Evolutionary conservation across 2,113 vertebrate species (phyloP).

Genomic region (Dolichotis patagonum): DNA sequence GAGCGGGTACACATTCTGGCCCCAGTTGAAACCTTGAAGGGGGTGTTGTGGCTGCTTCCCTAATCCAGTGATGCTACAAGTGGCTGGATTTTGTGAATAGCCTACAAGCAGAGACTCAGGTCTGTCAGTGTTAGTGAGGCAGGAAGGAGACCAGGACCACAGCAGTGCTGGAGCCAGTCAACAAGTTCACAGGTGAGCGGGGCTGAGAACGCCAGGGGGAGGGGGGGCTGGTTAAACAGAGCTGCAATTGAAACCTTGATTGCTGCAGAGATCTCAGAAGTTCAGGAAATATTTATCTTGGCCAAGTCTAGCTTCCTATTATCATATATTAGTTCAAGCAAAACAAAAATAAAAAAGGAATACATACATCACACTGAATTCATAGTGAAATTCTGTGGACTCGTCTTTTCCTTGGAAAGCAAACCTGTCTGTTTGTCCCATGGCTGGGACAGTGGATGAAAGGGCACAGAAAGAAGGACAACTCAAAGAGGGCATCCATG

Average conservation of each 20-base stretch:
- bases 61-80: background rate
- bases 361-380: background rate
- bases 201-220: background rate
- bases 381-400: background rate
- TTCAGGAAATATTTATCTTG: constrained; percentile 61
- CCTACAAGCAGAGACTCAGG: background rate
- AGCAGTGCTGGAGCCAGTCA: background rate
- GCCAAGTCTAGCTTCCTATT: constrained; percentile 34
- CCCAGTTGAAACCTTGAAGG: background rate
- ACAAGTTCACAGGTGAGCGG: background rate
- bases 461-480: background rate
- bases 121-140: background rate
- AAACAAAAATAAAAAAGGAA: background rate
- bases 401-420: background rate
- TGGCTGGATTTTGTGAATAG: background rate
- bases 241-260: background rate
- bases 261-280: background rate
- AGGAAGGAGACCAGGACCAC: background rate
- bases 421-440: background rate
- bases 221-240: background rate
- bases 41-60: background rate
- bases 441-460: background rate
- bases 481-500: background rate
- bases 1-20: background rate
- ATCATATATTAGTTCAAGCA: background rate